Base-by-base conservation (phyloP, 2,797 vertebrate species). In the Distichodus sexfasciatus region DNA sequence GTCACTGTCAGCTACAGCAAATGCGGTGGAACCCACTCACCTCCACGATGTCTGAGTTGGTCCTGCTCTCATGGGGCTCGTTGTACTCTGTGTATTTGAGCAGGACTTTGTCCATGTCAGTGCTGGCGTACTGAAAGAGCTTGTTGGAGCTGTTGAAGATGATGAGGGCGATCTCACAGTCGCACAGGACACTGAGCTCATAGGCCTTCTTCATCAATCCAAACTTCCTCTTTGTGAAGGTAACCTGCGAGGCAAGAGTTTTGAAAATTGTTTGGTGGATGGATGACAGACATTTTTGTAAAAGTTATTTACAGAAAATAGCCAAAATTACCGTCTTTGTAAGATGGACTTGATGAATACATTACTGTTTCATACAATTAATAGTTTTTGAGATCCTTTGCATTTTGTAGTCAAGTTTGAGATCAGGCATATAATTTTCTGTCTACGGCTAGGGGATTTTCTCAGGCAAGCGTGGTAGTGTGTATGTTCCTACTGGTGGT, bases 81-180 rank as follows among this genome's bases (percentile, higher is more conserved):
- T 98, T 99, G 90, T 99, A 99, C 85, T 98, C 97, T 71, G 97
- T 99, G 80, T 99, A 99, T 91, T 99, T 99, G 82, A 99, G 96
- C 66, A 98, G 92, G 83, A 99, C 97, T 91, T 98, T 98, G 91
- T 99, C 97, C 97, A 99, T 99, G 86, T 99, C 96, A 69, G 97
- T 99, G 93, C 97, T 99, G 85, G 97, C 97, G 58, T 99, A 99
- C 88, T 99, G 97, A 89, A 99, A 99, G 83, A 99, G 93, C 87
- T 99, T 99, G 93, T 99, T 99, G 82, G 97, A 96, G 91, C 97
- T 98, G 95, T 99, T 99, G 93, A 99, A 99, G 91, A 99, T 99
- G 91, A 99, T 99, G 92, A 99, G 95, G 70, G 96, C 97, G 76
- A 98, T 99, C 91, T 99, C 97, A 84, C 97, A 99, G 93, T 99